These are phyloP conservation scores for Mactra quadrangularis DNA, from an alignment of 1,140 invertebrate species.

Conservation along the genomic window DNA sequence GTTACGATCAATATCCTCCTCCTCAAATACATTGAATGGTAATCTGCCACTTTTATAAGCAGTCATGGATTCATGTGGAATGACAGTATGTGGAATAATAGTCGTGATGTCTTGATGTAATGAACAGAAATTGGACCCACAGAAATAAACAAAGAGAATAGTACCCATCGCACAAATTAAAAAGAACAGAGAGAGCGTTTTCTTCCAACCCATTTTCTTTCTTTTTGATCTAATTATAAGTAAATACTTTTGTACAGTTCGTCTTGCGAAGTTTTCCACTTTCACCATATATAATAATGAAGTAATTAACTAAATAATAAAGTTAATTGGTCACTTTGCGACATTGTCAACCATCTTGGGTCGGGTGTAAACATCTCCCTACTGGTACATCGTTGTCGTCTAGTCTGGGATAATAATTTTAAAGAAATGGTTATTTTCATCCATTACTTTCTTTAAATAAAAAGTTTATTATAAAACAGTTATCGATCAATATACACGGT, in stretches of 20 bases:
- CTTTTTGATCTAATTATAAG: conserved; percentile 4
- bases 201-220: conserved; percentile 53
- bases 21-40: conserved; percentile 49
- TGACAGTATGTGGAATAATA: not conserved
- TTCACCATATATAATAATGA: not conserved
- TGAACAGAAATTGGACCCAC: conserved; percentile 3
- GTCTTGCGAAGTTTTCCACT: not conserved
- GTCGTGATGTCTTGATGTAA: not conserved
- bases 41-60: conserved; percentile 43
- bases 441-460: too few relatives aligned
- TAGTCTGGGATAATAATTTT: too few relatives aligned
- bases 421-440: too few relatives aligned
- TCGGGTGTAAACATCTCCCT: not conserved
- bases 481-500: too few relatives aligned
- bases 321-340: too few relatives aligned
- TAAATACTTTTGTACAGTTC: conserved; percentile 15
- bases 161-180: conserved; percentile 19
- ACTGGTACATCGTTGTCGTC: conserved; percentile 21
- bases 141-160: conserved; percentile 53
- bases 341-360: conserved; percentile 41
- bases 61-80: conserved; percentile 18
- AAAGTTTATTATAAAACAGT: too few relatives aligned
- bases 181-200: conserved; percentile 11
- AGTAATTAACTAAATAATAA: not conserved
- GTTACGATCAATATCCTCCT: conserved; percentile 42